phyloP scores from a whole-genome alignment of 1,140 invertebrate genomes.

The Elymnias hypermnestra region DNA sequence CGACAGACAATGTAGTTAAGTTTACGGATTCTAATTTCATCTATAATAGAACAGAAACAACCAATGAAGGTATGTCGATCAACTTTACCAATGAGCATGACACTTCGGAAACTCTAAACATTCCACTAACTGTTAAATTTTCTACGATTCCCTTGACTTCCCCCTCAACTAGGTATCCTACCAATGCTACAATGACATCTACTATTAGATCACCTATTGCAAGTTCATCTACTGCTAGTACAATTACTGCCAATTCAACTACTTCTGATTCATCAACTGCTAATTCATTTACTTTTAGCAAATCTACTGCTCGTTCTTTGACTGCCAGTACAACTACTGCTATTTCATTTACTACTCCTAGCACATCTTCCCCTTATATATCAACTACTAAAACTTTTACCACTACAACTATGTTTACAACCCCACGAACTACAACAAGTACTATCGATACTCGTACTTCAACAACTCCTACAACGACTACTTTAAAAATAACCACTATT shows the following conservation, averaged over 20 bases:
- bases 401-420: constrained; percentile 3
- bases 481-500: constrained; percentile 13
- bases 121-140: constrained; percentile 24
- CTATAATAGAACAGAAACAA: constrained; percentile 41
- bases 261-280: no score
- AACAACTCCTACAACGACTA: constrained; percentile 9
- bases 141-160: constrained; percentile 11
- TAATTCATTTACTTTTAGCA: no score
- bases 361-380: background rate
- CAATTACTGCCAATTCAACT: no score
- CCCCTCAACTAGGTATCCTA: constrained; percentile 11
- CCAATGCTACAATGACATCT: constrained; percentile 11
- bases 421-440: constrained; percentile 16
- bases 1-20: constrained; percentile 11
- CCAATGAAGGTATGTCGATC: constrained; percentile 32
- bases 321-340: constrained; percentile 13
- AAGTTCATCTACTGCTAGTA: no score
- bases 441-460: constrained; percentile 7
- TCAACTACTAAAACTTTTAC: constrained; percentile 17
- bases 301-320: constrained; percentile 16
- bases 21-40: constrained; percentile 18
- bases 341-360: constrained; percentile 13
- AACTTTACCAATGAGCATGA: constrained; percentile 21
- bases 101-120: constrained; percentile 23
- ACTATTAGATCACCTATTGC: no score